Base-by-base conservation (phyloP, 2,888 invertebrate species). In the Galerucella pusilla region DNA sequence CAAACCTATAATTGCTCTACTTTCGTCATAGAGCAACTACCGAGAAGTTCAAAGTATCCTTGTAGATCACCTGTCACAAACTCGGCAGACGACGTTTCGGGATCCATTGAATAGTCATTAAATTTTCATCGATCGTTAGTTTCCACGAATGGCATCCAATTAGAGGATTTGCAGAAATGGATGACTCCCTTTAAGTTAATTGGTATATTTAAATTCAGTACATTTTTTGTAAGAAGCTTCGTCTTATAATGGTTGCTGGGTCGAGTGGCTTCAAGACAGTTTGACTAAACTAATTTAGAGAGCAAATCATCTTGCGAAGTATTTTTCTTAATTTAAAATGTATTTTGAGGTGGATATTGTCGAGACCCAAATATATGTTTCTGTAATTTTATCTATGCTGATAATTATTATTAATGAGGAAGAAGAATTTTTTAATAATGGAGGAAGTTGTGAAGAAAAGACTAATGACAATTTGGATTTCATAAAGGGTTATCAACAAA, bases 71-170 rank as follows among this genome's bases (percentile, higher is more conserved):
- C 70, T 70, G 70, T 70, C 70, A 63, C 70, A 64, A 70, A 64
- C 64, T 70, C 54, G 63, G 54, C 70, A 70, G 70, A 54, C 70
- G 69, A 61, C 69, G 52, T 61, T 69, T 69, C 60, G 25, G 16
- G 12, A 69, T 61, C 71, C 75, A 75, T 75, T 66, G 71, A 71
- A 75, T 63, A 61, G 66, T 71, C 75, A 75, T 75, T 75, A 75
- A 75, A 77, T 72, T 75, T 74, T 74, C 75, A 74, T 77, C 64
- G 75, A 77, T 77, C 77, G 75, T 74, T 74, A 72, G 75, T 61
- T 73, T 68, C 46, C 69, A 71, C 71, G 54, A 72, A 75, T 74
- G 72, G 72, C 72, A 71, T 74, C 75, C 74, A 75, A 73, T 77
- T 75, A 74, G 63, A 49, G 61, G 60, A 73, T 68, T 69, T 65